Evolutionary conservation across 2,113 vertebrate species (phyloP).

Genomic region (Acanthochromis polyacanthus): DNA sequence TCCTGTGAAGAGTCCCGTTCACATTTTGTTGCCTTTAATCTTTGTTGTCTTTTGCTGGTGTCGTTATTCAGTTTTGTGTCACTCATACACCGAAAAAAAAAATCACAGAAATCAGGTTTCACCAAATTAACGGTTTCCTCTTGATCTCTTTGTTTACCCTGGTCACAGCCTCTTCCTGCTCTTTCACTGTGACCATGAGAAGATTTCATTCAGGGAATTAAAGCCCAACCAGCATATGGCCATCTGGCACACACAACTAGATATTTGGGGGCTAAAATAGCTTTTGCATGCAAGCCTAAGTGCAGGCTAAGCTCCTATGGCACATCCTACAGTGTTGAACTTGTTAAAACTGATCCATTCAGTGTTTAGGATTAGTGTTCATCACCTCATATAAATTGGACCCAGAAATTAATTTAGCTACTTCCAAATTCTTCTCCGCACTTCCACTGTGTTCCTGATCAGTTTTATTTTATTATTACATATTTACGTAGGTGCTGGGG

Average conservation of each 20-base stretch:
- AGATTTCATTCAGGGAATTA: constrained; percentile 74
- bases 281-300: constrained; percentile 62
- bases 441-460: not conserved
- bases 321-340: constrained; percentile 51
- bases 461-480: not conserved
- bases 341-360: constrained; percentile 42
- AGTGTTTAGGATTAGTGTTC: constrained; percentile 27
- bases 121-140: constrained; percentile 36
- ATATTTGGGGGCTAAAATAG: constrained; percentile 72
- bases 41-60: not conserved
- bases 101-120: constrained; percentile 8
- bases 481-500: not conserved
- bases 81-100: not conserved
- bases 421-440: constrained; percentile 23
- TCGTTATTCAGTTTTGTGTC: not conserved
- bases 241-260: constrained; percentile 72
- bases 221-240: constrained; percentile 67
- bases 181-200: constrained; percentile 47
- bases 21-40: constrained; percentile 2
- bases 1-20: not conserved
- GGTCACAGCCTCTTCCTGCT: constrained; percentile 28
- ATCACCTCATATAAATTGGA: constrained; percentile 24
- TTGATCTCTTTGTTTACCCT: constrained; percentile 47
- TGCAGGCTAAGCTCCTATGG: constrained; percentile 65
- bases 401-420: constrained; percentile 11